phyloP scores from a whole-genome alignment of 2,113 vertebrate species.

The Menidia beryllina region DNA sequence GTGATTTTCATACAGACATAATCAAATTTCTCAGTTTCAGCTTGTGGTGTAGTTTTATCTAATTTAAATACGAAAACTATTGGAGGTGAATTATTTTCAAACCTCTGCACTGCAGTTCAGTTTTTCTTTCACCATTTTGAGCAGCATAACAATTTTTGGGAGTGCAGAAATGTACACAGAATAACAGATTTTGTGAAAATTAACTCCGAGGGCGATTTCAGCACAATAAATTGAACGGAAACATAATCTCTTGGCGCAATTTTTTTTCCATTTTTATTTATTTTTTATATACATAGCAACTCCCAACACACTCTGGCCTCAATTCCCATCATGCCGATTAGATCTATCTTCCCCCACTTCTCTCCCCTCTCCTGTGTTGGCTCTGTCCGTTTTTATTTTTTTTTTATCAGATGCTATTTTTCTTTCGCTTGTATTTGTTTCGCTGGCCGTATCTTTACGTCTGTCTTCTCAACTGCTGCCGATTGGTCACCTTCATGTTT shows the following conservation, averaged over 20 bases:
- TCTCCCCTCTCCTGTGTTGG: conserved; percentile 3
- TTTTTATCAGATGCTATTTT: conserved; percentile 16
- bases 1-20: no score
- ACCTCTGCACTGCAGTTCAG: not conserved
- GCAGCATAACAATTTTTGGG: not conserved
- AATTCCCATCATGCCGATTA: conserved; percentile 65
- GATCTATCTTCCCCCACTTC: conserved; percentile 25
- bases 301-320: conserved; percentile 15
- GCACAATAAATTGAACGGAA: conserved; percentile 50
- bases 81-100: not conserved
- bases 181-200: conserved; percentile 5
- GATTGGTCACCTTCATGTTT: not conserved
- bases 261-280: conserved; percentile 20
- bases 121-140: not conserved
- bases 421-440: conserved; percentile 11
- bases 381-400: not conserved
- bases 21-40: no score
- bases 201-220: conserved; percentile 39
- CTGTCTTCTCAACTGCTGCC: not conserved
- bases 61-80: not conserved
- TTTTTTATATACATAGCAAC: conserved; percentile 1
- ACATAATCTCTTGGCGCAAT: conserved; percentile 20
- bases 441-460: conserved; percentile 2
- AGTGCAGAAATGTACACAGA: not conserved
- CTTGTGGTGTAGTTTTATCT: not conserved